Evolutionary conservation across 2,113 vertebrate genomes (phyloP).

Genomic region (Cinclus mexicanus): DNA sequence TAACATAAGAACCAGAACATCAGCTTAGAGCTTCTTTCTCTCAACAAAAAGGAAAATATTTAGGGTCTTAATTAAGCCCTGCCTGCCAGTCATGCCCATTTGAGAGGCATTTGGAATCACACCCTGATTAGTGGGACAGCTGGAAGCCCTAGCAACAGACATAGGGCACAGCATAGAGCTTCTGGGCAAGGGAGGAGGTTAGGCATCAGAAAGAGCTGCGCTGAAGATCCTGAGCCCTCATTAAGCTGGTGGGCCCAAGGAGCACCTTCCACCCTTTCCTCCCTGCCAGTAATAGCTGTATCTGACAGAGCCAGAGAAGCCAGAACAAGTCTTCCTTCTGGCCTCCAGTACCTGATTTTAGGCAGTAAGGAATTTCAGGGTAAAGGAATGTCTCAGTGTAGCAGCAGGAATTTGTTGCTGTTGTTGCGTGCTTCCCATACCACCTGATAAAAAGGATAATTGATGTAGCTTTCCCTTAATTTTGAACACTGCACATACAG

Average conservation of each 20-base stretch:
- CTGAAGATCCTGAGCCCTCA: background rate
- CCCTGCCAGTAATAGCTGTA: background rate
- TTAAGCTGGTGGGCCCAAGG: background rate
- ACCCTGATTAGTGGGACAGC: background rate
- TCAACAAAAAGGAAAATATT: background rate
- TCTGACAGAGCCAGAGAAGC: background rate
- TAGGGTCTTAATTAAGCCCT: background rate
- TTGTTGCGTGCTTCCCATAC: background rate
- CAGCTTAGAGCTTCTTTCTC: background rate
- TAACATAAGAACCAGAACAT: background rate
- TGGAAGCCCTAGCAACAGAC: background rate
- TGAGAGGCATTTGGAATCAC: background rate
- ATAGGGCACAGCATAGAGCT: background rate
- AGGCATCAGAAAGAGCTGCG: background rate
- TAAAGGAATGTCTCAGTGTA: background rate
- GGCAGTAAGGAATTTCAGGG: background rate
- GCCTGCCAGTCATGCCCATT: background rate
- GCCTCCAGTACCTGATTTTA: background rate
- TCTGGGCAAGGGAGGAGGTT: background rate
- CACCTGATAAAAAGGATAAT: background rate
- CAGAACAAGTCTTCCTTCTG: background rate
- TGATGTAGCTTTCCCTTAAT: constrained; percentile 2
- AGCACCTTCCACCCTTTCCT: background rate
- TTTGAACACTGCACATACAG: background rate
- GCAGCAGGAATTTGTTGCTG: background rate